Percentiles rank a stretch among this genome's conserved stretches.
These are phyloP conservation scores for Vultur gryphus DNA, from an alignment of 2,797 vertebrate genomes.

Conservation along the genomic window DNA sequence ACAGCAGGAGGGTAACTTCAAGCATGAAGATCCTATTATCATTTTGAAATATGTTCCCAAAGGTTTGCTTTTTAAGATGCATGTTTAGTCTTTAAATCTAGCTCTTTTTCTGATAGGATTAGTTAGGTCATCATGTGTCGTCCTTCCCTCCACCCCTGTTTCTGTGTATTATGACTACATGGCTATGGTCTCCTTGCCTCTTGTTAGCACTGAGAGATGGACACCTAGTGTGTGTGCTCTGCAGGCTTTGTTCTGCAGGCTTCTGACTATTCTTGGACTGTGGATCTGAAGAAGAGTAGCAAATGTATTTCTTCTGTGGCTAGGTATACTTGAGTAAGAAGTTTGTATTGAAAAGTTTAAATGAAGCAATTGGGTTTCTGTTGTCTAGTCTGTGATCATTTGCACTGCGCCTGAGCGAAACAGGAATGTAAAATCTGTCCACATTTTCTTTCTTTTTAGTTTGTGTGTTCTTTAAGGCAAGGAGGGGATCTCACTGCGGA, in stretches of 20 bases:
- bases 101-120: not conserved
- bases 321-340: not conserved
- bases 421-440: not conserved
- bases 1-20: not conserved
- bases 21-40: not conserved
- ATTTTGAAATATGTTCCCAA: not conserved
- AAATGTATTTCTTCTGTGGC: not conserved
- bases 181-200: not conserved
- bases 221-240: not conserved
- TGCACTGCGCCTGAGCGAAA: not conserved
- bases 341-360: not conserved
- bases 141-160: accelerated
- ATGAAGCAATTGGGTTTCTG: not conserved
- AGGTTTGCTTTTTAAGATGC: not conserved
- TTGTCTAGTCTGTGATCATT: not conserved
- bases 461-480: not conserved
- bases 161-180: not conserved
- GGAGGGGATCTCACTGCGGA: not conserved
- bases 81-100: not conserved
- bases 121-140: not conserved
- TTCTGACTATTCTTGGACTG: not conserved
- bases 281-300: not conserved
- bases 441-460: not conserved
- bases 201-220: not conserved
- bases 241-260: not conserved